Evolutionary conservation across 2,888 invertebrate species (phyloP).

Genomic region (Tenthredo livida): DNA sequence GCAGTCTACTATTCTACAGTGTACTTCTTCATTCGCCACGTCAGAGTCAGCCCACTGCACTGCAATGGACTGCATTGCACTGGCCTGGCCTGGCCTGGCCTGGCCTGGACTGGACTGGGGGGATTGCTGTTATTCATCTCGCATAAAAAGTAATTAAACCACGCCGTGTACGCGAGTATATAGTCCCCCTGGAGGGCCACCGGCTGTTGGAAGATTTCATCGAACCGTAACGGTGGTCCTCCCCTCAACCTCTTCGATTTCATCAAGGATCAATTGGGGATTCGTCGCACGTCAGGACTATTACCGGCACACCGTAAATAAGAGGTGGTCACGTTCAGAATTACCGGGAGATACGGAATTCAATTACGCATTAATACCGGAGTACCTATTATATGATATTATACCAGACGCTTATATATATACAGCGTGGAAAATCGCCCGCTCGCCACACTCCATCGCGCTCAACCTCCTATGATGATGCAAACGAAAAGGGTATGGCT

Average conservation of each 20-base stretch:
- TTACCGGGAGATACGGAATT: conserved; percentile 44
- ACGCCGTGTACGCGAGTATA: conserved; percentile 18
- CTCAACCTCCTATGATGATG: background rate
- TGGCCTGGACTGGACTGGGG: background rate
- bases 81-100: background rate
- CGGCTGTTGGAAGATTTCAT: conserved; percentile 43
- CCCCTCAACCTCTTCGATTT: conserved; percentile 42
- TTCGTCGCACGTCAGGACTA: conserved; percentile 71
- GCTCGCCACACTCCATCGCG: conserved; percentile 16
- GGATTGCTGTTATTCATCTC: conserved; percentile 35
- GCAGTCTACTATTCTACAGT: conserved; percentile 40
- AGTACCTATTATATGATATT: conserved; percentile 31
- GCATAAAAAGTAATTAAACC: conserved; percentile 49
- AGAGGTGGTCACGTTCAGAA: conserved; percentile 57
- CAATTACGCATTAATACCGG: conserved; percentile 44
- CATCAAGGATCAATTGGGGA: conserved; percentile 66
- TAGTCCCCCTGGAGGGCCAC: background rate
- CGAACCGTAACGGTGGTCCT: conserved; percentile 45
- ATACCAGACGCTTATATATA: background rate
- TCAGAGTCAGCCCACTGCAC: conserved; percentile 1
- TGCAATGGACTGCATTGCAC: background rate
- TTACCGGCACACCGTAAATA: conserved; percentile 71
- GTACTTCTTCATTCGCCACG: conserved; percentile 59
- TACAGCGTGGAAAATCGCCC: conserved; percentile 31
- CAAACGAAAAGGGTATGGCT: background rate